phyloP scores from a whole-genome alignment of 2,113 vertebrate species.

The Eulemur macaco region DNA sequence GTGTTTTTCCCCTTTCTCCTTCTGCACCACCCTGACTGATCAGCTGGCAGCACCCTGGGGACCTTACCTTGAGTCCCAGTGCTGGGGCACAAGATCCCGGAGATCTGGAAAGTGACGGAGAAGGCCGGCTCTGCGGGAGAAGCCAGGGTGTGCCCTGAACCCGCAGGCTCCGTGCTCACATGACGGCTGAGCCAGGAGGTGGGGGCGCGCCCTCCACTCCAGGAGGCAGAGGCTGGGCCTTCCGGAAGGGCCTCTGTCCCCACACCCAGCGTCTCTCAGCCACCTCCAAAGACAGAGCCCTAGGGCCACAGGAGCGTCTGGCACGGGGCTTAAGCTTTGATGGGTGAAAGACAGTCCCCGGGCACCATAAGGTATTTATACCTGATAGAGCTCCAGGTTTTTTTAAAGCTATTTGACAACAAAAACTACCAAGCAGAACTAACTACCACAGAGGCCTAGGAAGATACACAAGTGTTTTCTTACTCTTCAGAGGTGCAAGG shows the following conservation, averaged over 20 bases:
- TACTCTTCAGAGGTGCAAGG: neutral
- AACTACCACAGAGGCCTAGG: neutral
- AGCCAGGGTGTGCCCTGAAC: neutral
- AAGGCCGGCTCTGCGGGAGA: neutral
- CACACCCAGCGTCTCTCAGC: neutral
- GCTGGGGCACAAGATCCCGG: neutral
- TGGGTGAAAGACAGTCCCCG: neutral
- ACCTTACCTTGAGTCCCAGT: neutral
- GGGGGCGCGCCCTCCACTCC: neutral
- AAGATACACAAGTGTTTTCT: neutral
- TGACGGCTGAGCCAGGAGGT: neutral
- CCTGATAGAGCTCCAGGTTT: neutral
- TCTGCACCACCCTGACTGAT: neutral
- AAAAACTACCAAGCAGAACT: neutral
- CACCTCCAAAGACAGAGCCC: neutral
- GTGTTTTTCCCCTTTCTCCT: neutral
- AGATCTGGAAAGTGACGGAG: neutral
- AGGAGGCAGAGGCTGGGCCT: neutral
- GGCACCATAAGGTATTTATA: neutral
- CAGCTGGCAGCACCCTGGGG: neutral
- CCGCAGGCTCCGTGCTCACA: neutral
- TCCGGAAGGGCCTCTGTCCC: neutral
- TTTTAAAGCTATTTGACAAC: neutral
- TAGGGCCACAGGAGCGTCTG: too few relatives aligned
- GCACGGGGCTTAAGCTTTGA: neutral